Base-by-base conservation (phyloP, 2,888 invertebrate species). In the Tethea ocularis region DNA sequence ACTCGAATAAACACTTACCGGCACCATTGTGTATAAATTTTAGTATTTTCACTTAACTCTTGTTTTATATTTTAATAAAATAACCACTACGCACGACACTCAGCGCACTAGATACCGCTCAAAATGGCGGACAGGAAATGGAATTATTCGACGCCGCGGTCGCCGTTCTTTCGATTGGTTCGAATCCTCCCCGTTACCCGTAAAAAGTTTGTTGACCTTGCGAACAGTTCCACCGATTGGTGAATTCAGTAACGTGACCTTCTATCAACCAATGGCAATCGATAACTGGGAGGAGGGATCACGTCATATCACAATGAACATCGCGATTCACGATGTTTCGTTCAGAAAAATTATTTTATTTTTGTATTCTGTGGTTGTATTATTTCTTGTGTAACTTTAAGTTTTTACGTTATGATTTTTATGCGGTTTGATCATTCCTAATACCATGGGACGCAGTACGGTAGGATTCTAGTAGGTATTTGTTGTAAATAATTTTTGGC, bases 1-100 rank as follows among this genome's bases (percentile, higher is more conserved):
- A 51, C 24, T 0, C 53, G 57, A 23, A 55, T 66, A 52, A 60
- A 60, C 57, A 87, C 93, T 88, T 81, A 93, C 93, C 88, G 91
- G 89, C 72, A 93, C 82, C 93, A 93, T 93, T 77, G 62, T 84
- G 53, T 67, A 54, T 51, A 20, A 53, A 23, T 62, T 57, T 54
- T 60, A 26, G 61, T 62, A 61, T 64, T 62, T 33, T 67, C 64
- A 62, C 59, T 33, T 67, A 64, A 62, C 59, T 64, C 62, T 59
- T 66, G 57, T 62, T 57, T 61, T 53, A 57, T 52, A n/a, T n/a
- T n/a, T n/a, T n/a, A 57, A 53, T 56, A 59, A 64, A 55, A 66
- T 69, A 66, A 65, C 61, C 64, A 63, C 72, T 64, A 65, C 59
- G 54, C 55, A 54, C 58, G 33, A 41, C 51, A 57, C 63, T 55